These are phyloP conservation scores for Thysanoteuthis rhombus DNA, from an alignment of 2,888 invertebrate species.

Conservation along the genomic window DNA sequence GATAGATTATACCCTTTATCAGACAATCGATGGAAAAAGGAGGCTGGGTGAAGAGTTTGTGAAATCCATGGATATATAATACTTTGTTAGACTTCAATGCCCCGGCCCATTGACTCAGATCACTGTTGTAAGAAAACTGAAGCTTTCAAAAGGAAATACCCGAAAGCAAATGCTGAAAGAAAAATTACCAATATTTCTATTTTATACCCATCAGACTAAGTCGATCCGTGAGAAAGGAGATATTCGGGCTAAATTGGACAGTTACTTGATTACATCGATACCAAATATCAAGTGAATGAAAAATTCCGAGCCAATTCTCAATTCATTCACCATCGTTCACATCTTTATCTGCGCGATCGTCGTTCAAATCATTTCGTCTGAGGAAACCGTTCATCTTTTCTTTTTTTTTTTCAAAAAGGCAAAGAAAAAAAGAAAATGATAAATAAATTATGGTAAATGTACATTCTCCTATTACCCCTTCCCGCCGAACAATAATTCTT, in stretches of 20 bases:
- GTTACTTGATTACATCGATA: background rate
- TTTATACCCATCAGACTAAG: background rate
- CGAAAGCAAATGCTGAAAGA: background rate
- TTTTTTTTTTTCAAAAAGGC: background rate
- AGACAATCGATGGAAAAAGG: no score
- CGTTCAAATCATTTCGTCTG: constrained; percentile 12
- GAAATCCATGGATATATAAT: no score
- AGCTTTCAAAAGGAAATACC: no score
- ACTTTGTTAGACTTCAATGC: no score
- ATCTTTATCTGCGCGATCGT: background rate
- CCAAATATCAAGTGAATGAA: background rate
- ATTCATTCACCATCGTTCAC: background rate
- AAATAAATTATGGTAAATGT: no score
- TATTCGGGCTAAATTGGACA: background rate
- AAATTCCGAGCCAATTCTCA: background rate
- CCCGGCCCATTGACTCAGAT: no score
- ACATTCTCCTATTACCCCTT: no score
- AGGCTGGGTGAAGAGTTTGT: no score
- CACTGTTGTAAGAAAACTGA: no score
- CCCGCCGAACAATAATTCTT: no score
- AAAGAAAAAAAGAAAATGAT: background rate
- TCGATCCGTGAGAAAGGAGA: background rate
- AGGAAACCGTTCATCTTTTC: background rate
- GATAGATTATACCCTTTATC: no score
- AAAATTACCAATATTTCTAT: no score